Percentiles rank a stretch among this genome's conserved stretches.
These are phyloP conservation scores for Xiphorhynchus elegans DNA, from an alignment of 2,113 vertebrate species.

Conservation along the genomic window DNA sequence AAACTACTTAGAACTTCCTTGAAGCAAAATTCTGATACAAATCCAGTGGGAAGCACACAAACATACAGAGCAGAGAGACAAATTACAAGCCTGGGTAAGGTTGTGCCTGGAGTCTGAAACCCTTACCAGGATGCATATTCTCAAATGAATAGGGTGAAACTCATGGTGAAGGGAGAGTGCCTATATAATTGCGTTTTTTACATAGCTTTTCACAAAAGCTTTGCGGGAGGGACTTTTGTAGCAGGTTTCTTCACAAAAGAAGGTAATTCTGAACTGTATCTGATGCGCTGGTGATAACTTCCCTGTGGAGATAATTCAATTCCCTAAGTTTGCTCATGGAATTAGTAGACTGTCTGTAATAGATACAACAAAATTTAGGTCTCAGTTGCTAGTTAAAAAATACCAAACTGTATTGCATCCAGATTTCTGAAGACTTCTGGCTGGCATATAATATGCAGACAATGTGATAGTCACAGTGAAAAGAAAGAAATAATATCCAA, in stretches of 20 bases:
- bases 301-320: not conserved
- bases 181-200: conserved; percentile 3
- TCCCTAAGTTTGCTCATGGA: not conserved
- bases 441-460: not conserved
- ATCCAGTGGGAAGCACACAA: not conserved
- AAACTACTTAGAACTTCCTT: not conserved
- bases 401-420: not conserved
- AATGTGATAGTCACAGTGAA: not conserved
- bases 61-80: not conserved
- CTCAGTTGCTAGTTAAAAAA: not conserved
- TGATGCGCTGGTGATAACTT: not conserved
- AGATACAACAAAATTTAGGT: not conserved
- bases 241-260: conserved; percentile 1
- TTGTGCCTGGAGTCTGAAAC: not conserved
- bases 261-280: not conserved
- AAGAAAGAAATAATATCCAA: not conserved
- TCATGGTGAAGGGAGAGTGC: not conserved
- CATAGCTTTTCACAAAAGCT: conserved; percentile 29
- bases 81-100: rapidly evolving
- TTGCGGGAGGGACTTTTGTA: not conserved
- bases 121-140: not conserved
- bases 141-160: not conserved
- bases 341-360: not conserved
- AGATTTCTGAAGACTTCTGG: not conserved
- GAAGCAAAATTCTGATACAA: not conserved